Evolutionary conservation across 2,888 invertebrate species (phyloP), one percentile per base, ranked within the genome.

Genomic region (Trileptium ribeirensis): DNA sequence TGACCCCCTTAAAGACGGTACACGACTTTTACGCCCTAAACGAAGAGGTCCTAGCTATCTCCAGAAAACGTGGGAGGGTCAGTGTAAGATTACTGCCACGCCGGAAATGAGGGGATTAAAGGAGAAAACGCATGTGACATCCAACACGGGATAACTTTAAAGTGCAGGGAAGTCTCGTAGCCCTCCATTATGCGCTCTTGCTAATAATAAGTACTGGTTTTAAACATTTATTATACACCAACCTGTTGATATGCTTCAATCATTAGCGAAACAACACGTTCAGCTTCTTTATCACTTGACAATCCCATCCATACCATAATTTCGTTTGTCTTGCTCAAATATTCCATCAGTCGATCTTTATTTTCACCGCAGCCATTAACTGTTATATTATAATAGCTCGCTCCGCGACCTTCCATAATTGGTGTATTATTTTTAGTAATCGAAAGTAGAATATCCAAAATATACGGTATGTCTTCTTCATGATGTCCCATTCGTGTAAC

Each of bases 401-500:
- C 29, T n/a, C 77, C 77, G n/a, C 77, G 34, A 37, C n/a, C n/a
- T 33, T 24, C n/a, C 77, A 75, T 75, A 24, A 75, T 39, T n/a
- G 39, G 31, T n/a, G 77, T 38, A 39, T 75, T 75, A 36, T 75
- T 75, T 75, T 75, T 24, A 3, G 77, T n/a, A n/a, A 75, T 36
- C n/a, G 34, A n/a, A 3, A 39, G 15, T 29, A 75, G 36, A 75
- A 75, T 75, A 36, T 75, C n/a, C 38, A 75, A 39, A 38, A 75
- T 75, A 19, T 24, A n/a, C 38, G 34, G n/a, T n/a, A 36, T 75
- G 15, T 75, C 77, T 75, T 75, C 77, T 75, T 75, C 77, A 29
- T 75, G 77, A n/a, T 75, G 77, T n/a, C 77, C 77, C 77, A 75
- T 75, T 36, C 77, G 37, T 39, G 34, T 3, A 2, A 75, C 77